Conservation (phyloP, 2,113 vertebrate species). For the Cromileptes altivelis region DNA sequence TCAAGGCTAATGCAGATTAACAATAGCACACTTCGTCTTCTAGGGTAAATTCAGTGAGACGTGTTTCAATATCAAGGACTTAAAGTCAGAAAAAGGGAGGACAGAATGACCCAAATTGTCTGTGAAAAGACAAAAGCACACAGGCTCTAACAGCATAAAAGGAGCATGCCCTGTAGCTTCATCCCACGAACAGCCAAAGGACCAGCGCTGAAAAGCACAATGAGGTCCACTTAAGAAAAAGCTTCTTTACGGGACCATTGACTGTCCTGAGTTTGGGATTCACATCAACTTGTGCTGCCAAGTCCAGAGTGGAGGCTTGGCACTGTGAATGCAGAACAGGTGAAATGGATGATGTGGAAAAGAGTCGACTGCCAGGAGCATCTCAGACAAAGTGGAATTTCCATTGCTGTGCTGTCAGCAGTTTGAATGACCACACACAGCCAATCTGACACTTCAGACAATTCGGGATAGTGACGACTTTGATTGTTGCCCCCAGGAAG, state of each 20-base stretch:
- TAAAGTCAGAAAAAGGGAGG: background rate
- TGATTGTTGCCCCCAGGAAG: background rate
- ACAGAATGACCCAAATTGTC: constrained; percentile 12
- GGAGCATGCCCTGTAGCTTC: background rate
- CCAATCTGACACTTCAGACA: constrained; percentile 11
- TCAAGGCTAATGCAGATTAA: background rate
- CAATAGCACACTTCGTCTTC: background rate
- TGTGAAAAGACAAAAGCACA: constrained; percentile 2
- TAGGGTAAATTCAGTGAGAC: background rate
- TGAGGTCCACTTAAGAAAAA: background rate
- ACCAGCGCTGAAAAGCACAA: constrained; percentile 7
- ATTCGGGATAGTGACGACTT: background rate
- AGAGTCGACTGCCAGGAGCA: constrained; percentile 55
- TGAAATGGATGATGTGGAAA: constrained; percentile 38
- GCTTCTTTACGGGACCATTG: constrained; percentile 15
- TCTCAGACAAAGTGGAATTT: constrained; percentile 59
- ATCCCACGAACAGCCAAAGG: background rate
- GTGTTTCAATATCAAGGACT: background rate
- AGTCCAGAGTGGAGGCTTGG: constrained; percentile 37
- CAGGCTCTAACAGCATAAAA: background rate
- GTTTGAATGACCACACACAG: constrained; percentile 11
- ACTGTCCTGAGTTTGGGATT: constrained; percentile 10
- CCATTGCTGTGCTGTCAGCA: constrained; percentile 45
- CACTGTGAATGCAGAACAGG: constrained; percentile 32
- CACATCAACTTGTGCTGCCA: constrained; percentile 7